phyloP scores from a whole-genome alignment of 1,140 invertebrate species.

The Drosophila yakuba region DNA sequence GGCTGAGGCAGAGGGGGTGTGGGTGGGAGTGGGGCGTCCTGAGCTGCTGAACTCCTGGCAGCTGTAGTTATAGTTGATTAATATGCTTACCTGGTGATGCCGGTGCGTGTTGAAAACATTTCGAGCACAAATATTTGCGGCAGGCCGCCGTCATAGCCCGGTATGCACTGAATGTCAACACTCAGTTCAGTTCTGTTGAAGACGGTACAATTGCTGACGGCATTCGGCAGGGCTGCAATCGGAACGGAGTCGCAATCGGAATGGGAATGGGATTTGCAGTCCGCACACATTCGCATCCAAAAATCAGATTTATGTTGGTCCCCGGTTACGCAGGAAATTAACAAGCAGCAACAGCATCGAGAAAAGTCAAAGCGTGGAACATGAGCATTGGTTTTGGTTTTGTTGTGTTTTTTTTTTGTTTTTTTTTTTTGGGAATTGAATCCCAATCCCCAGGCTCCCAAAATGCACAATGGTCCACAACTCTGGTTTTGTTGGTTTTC shows the following conservation, averaged over 20 bases:
- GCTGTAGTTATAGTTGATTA: slow-evolving; percentile 69
- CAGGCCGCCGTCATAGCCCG: slow-evolving; percentile 92
- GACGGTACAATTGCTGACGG: slow-evolving; percentile 90
- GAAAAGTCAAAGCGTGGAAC: slow-evolving; percentile 33
- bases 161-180: slow-evolving; percentile 90
- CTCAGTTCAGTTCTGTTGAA: slow-evolving; percentile 90
- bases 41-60: slow-evolving; percentile 5
- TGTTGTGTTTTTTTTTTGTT: slow-evolving; percentile 43
- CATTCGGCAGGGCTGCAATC: slow-evolving; percentile 88
- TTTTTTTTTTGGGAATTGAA: slow-evolving; percentile 33
- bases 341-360: slow-evolving; percentile 37
- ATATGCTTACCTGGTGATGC: slow-evolving; percentile 83
- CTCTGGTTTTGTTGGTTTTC: slow-evolving; percentile 38
- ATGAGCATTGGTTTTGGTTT: slow-evolving; percentile 36
- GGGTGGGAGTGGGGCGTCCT: neutral
- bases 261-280: slow-evolving; percentile 33
- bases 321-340: slow-evolving; percentile 58
- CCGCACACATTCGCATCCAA: slow-evolving; percentile 23
- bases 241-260: neutral
- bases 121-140: slow-evolving; percentile 91
- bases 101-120: slow-evolving; percentile 86
- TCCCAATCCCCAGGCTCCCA: neutral
- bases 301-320: slow-evolving; percentile 58
- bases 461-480: slow-evolving; percentile 48
- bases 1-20: neutral